phyloP scores from a whole-genome alignment of 2,888 invertebrate species.

The Asteroscopus sphinx region DNA sequence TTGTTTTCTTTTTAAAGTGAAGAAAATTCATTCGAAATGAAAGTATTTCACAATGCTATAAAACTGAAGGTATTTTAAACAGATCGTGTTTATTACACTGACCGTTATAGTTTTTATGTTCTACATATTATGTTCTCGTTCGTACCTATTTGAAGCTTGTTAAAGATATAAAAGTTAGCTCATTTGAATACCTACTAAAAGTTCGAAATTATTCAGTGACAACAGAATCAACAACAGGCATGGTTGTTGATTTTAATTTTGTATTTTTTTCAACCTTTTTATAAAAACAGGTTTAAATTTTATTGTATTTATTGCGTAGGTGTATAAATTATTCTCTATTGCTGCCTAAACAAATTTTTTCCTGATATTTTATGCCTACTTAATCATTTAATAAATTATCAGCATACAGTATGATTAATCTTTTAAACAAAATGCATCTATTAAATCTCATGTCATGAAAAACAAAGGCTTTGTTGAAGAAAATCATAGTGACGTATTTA shows the following conservation, averaged over 20 bases:
- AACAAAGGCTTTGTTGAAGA: background rate
- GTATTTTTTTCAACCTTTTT: too few relatives aligned
- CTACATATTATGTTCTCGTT: slow-evolving; percentile 15
- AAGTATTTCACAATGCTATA: slow-evolving; percentile 26
- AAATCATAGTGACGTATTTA: background rate
- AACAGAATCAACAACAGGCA: too few relatives aligned
- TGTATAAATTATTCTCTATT: too few relatives aligned
- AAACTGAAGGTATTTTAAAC: slow-evolving; percentile 30
- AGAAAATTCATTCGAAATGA: slow-evolving; percentile 11
- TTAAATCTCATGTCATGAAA: background rate
- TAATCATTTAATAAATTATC: too few relatives aligned
- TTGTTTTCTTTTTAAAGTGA: background rate
- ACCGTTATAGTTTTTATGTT: slow-evolving; percentile 37
- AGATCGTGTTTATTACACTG: slow-evolving; percentile 10
- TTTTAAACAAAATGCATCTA: too few relatives aligned
- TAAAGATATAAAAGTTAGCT: slow-evolving; percentile 34
- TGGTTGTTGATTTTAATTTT: too few relatives aligned
- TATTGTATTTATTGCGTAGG: too few relatives aligned
- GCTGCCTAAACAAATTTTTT: too few relatives aligned
- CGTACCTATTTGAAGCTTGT: slow-evolving; percentile 11
- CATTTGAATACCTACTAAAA: slow-evolving; percentile 40
- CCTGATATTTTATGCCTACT: too few relatives aligned
- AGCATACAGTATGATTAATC: too few relatives aligned
- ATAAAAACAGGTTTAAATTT: too few relatives aligned
- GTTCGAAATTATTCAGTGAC: slow-evolving; percentile 1